Evolutionary conservation across 2,797 vertebrate genomes (phyloP).

Genomic region (Enteromius treurensis): DNA sequence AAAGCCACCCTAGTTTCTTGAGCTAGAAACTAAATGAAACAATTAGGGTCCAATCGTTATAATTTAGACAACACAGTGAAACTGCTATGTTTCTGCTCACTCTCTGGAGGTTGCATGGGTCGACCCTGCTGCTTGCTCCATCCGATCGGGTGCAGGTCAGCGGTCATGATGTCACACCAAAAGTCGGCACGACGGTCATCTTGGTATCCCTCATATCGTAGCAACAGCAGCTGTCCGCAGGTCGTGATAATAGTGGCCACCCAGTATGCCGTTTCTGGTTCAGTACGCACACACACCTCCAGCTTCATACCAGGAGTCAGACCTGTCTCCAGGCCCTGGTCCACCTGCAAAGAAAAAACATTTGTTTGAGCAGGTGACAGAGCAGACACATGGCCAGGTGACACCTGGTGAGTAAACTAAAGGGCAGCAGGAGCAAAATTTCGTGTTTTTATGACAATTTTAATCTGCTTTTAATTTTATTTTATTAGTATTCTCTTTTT

Average conservation of each 20-base stretch:
- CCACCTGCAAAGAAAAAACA: slow-evolving; percentile 80
- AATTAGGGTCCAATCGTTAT: background rate
- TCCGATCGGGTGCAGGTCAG: slow-evolving; percentile 91
- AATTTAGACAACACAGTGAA: background rate
- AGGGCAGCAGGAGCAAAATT: background rate
- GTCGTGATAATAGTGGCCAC: slow-evolving; percentile 94
- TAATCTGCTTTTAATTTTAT: background rate
- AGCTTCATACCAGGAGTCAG: slow-evolving; percentile 96
- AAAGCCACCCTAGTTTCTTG: background rate
- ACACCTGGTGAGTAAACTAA: background rate
- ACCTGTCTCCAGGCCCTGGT: slow-evolving; percentile 93
- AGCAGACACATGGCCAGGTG: background rate
- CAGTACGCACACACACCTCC: slow-evolving; percentile 88
- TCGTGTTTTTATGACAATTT: background rate
- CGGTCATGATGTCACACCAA: slow-evolving; percentile 95
- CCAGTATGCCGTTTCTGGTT: slow-evolving; percentile 87
- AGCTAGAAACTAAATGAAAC: background rate
- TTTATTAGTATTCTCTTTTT: background rate
- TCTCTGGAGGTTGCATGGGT: slow-evolving; percentile 89
- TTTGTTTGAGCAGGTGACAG: background rate
- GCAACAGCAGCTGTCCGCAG: slow-evolving; percentile 92
- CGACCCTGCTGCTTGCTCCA: slow-evolving; percentile 93
- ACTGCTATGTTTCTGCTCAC: slow-evolving; percentile 71
- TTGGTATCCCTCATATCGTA: slow-evolving; percentile 93
- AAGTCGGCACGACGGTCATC: slow-evolving; percentile 95